phyloP scores from a whole-genome alignment of 2,797 vertebrate genomes.

The Acanthurus lineatus region DNA sequence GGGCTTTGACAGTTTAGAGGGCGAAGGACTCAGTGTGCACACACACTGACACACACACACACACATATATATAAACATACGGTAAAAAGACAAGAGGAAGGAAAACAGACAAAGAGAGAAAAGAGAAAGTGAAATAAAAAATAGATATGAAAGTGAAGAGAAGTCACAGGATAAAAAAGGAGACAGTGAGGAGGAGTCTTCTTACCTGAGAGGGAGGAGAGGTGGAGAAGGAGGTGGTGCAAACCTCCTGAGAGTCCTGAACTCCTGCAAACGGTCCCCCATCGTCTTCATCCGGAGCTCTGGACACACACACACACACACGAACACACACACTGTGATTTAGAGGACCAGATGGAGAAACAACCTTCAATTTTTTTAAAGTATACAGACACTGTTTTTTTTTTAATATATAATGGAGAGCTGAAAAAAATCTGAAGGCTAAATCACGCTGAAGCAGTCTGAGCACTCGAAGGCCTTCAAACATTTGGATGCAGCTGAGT shows the following conservation, averaged over 20 bases:
- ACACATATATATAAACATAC: slow-evolving; percentile 1
- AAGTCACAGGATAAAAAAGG: slow-evolving; percentile 31
- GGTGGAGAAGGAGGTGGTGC: slow-evolving; percentile 98
- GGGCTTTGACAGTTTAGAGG: slow-evolving; percentile 94
- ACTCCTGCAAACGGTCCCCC: slow-evolving; percentile 88
- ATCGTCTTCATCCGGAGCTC: slow-evolving; percentile 91
- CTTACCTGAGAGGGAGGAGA: slow-evolving; percentile 97
- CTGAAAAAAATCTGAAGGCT: not conserved
- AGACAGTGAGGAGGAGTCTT: not conserved
- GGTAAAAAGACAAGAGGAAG: slow-evolving; percentile 33
- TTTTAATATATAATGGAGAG: not conserved
- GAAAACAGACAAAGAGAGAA: slow-evolving; percentile 46
- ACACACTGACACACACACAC: slow-evolving; percentile 90
- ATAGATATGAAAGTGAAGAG: slow-evolving; percentile 48
- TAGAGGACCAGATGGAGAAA: no score
- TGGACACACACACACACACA: slow-evolving; percentile 61
- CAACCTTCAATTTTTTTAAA: no score
- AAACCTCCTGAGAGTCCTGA: slow-evolving; percentile 98
- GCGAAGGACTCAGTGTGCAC: slow-evolving; percentile 95
- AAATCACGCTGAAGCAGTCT: not conserved
- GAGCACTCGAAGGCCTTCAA: not conserved
- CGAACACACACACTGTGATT: no score
- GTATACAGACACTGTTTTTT: not conserved
- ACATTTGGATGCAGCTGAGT: not conserved
- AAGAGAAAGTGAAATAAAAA: slow-evolving; percentile 49